Evolutionary conservation across 2,113 vertebrate species (phyloP).

Genomic region (cattle (Bos taurus)): DNA sequence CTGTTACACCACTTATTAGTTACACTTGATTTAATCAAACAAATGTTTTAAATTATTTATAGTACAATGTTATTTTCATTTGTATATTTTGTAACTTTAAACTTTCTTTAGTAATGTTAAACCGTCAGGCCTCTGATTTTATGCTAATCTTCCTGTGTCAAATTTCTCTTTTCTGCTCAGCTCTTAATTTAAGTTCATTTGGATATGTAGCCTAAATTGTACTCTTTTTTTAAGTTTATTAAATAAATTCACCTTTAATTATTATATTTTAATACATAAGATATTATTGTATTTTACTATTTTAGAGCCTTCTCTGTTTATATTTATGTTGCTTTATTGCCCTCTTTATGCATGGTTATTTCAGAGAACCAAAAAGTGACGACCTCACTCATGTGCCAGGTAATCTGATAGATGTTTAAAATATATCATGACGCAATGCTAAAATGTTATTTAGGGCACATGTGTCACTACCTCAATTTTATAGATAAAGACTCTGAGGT

Average conservation of each 20-base stretch:
- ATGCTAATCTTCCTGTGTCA: not conserved
- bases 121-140: not conserved
- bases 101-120: not conserved
- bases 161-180: not conserved
- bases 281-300: not conserved
- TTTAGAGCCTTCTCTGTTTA: not conserved
- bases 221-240: conserved; percentile 3
- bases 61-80: not conserved
- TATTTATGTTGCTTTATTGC: not conserved
- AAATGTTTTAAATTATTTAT: not conserved
- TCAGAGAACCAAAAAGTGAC: not conserved
- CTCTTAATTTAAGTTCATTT: not conserved
- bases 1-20: not conserved
- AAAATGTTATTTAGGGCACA: not conserved
- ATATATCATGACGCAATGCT: not conserved
- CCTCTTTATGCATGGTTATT: not conserved
- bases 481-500: not conserved
- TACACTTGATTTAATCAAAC: not conserved
- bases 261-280: not conserved
- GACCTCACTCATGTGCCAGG: not conserved
- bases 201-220: not conserved
- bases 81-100: not conserved
- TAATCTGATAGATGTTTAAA: not conserved
- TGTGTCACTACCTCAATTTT: not conserved
- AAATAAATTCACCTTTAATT: not conserved